Conservation (phyloP, 2,888 invertebrate genomes). For the Drosophila suboccidentalis region DNA sequence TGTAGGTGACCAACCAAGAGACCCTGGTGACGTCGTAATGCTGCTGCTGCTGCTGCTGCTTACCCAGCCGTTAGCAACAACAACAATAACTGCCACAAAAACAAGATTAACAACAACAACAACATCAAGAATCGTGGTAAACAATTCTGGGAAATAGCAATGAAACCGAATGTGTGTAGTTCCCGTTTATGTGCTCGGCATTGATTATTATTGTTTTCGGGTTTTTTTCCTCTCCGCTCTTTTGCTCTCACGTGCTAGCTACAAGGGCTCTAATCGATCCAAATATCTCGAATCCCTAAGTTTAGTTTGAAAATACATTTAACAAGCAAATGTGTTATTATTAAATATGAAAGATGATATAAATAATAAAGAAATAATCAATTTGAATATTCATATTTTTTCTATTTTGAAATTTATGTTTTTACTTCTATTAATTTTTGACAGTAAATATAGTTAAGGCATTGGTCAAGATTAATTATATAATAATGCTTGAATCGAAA, state of each 20-base stretch:
- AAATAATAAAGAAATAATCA: too few species aligned
- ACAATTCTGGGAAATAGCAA: conserved; percentile 64
- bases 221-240: conserved; percentile 13
- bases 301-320: not conserved
- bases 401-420: too few species aligned
- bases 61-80: conserved; percentile 2
- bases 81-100: not conserved
- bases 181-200: conserved; percentile 70
- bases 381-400: too few species aligned
- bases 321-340: too few species aligned
- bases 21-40: conserved; percentile 27
- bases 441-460: too few species aligned
- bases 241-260: not conserved
- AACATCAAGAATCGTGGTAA: conserved; percentile 35
- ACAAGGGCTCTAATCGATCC: conserved; percentile 11
- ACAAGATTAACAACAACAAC: not conserved
- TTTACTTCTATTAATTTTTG: too few species aligned
- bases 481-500: too few species aligned
- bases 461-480: too few species aligned
- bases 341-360: too few species aligned
- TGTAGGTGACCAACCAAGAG: conserved; percentile 49
- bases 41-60: conserved; percentile 4
- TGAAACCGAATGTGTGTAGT: conserved; percentile 67
- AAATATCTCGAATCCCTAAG: not conserved
- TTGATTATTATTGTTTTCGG: conserved; percentile 51